Evolutionary conservation across 2,888 invertebrate species (phyloP), one percentile per base, ranked within the genome.

Genomic region (Drosophila kanekoi): DNA sequence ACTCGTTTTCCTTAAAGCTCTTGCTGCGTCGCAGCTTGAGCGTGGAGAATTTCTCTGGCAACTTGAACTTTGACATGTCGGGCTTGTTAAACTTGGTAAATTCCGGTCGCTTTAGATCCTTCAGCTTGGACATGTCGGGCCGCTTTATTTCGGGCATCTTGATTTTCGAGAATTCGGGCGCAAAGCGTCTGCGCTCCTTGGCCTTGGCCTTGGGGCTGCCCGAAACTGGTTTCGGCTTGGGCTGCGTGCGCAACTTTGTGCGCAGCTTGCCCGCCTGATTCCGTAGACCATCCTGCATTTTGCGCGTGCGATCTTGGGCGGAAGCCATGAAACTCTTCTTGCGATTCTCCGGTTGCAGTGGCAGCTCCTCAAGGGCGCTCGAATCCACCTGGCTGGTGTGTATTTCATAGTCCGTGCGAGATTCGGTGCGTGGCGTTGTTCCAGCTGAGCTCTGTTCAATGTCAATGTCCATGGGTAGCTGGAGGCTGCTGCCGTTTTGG

Each of bases 201-300:
- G 90, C 87, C 59, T 89, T 81, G 1, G 82, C 89, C 59, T 91
- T 92, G 2, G 91, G 91, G 60, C 92, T 93, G 3, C 86, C 87
- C 5, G 91, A 89, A 11, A 89, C 85, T 4, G 89, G 79, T 40
- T 91, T 91, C 0, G 80, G 69, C 8, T 81, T 82, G 2, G 83
- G 76, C 18, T 91, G 79, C 45, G 94, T 94, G 85, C 94, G 94
- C 61, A 96, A 89, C 89, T 95, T 95, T 0, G 94, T 94, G 90
- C 95, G 95, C 32, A 97, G 91, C 91, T 95, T 96, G 32, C 95
- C 95, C 14, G 96, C 96, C 90, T 96, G 96, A 40, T 93, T 94
- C 80, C 94, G 95, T 49, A 96, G 83, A 77, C 95, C 95, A 37
- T 95, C 94, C 79, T 95, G 95, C 88, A 95, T 93, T 87, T 93